Base-by-base conservation (phyloP, 1,140 invertebrate genomes). In the Nephila pilipes region DNA sequence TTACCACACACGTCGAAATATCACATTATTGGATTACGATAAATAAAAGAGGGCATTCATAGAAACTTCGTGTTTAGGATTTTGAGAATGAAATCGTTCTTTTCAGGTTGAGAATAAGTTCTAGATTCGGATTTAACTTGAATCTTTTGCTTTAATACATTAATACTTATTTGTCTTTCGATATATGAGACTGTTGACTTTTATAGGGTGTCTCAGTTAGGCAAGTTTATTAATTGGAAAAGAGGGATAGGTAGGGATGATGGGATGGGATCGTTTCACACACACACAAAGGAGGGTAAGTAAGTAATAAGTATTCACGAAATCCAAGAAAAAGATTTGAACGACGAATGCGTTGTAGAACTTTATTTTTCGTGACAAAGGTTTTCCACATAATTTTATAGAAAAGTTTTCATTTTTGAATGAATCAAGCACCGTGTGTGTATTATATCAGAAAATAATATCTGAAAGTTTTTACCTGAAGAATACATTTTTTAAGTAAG, bases 1-100 rank as follows among this genome's bases (percentile, higher is more conserved):
- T 55, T 57, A 46, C 88, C 88, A 58, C 88, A 90, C 88, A 90
- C 88, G 69, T 57, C 22, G 88, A 57, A 22, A 58, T 29, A 0
- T 25, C 36, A 20, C 58, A 87, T 87, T 63, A 63, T 22, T 58
- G 54, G 16, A 63, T 32, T 87, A 36, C 80, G 29, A n/a, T 2
- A 12, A 2, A 83, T 57, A 83, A 83, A 46, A 55, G 81, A n/a
- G 18, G 6, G 25, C 54, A 83, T 83, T 83, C 81, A 83, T 83
- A 2, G 25, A 55, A 29, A 16, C 1, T 10, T 12, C 18, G n/a
- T 60, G 58, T 60, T 60, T 60, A 60, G 63, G n/a, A 69, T 69
- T 25, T 16, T 22, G 29, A 75, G 14, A 75, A 75, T 32, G 69
- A 75, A 75, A 32, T 32, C 25, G 12, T 75, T 75, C 69, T 75